A percentile compares a stretch with the other conserved stretches of the same genome.
phyloP scores from a whole-genome alignment of 2,113 vertebrate species.

The Opisthocomus hoazin region DNA sequence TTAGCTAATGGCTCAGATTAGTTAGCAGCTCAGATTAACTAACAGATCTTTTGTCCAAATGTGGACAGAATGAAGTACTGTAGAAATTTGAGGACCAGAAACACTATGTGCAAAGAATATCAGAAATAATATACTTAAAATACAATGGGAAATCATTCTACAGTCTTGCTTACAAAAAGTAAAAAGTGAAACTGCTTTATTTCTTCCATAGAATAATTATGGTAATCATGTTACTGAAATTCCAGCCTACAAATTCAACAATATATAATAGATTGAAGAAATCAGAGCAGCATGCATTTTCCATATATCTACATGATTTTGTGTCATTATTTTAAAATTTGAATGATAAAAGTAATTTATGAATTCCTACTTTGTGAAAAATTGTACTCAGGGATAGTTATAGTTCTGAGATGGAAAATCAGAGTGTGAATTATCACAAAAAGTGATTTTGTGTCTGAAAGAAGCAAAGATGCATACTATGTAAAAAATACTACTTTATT shows the following conservation, averaged over 20 bases:
- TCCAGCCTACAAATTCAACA: background rate
- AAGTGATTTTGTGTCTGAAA: background rate
- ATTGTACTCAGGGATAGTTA: background rate
- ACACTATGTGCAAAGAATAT: background rate
- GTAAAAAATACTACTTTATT: background rate
- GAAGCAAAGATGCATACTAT: background rate
- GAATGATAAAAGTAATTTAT: background rate
- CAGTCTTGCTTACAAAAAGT: background rate
- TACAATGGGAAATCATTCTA: background rate
- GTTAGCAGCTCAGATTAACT: background rate
- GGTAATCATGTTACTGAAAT: background rate
- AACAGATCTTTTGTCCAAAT: background rate
- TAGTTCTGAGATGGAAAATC: background rate
- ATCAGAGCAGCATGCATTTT: background rate
- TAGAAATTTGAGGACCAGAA: background rate
- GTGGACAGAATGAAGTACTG: background rate
- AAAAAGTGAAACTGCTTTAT: background rate
- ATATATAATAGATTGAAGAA: background rate
- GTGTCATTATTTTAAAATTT: background rate
- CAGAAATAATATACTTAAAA: background rate
- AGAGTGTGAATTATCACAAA: background rate
- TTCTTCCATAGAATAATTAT: background rate
- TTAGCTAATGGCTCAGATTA: background rate
- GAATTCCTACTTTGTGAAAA: background rate
- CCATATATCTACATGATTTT: background rate